phyloP scores from a whole-genome alignment of 2,113 vertebrate genomes.

The Murina feae region DNA sequence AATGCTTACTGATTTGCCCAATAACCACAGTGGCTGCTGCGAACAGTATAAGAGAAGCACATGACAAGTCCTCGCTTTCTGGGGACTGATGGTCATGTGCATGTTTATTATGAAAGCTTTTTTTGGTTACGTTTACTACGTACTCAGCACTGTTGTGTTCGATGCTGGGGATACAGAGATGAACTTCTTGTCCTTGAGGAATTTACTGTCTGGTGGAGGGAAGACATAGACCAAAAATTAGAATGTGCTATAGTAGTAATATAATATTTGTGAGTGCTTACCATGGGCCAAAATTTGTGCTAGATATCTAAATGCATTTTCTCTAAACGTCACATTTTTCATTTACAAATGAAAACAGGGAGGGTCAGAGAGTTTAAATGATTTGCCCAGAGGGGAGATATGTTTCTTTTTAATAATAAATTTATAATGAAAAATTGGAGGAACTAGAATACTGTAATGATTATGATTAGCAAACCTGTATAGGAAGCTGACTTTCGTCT shows the following conservation, averaged over 20 bases:
- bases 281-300: not conserved
- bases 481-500: not conserved
- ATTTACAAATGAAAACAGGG: not conserved
- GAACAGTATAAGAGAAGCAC: not conserved
- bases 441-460: not conserved
- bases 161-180: not conserved
- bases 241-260: not conserved
- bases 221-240: not conserved
- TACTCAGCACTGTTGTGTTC: not conserved
- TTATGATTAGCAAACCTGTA: not conserved
- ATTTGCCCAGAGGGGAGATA: not conserved
- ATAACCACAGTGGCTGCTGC: not conserved
- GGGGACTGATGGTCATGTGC: not conserved
- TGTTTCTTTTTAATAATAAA: slow-evolving; percentile 22
- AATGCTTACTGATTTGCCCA: not conserved
- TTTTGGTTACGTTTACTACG: not conserved
- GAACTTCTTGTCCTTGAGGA: not conserved
- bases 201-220: not conserved
- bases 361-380: slow-evolving; percentile 6
- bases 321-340: not conserved
- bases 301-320: not conserved
- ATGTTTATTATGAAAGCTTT: not conserved
- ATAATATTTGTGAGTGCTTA: not conserved
- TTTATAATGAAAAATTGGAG: not conserved
- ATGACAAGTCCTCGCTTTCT: not conserved